These are phyloP conservation scores for Hermatobates lingyangjiaoensis DNA, from an alignment of 1,140 invertebrate genomes.

Conservation along the genomic window DNA sequence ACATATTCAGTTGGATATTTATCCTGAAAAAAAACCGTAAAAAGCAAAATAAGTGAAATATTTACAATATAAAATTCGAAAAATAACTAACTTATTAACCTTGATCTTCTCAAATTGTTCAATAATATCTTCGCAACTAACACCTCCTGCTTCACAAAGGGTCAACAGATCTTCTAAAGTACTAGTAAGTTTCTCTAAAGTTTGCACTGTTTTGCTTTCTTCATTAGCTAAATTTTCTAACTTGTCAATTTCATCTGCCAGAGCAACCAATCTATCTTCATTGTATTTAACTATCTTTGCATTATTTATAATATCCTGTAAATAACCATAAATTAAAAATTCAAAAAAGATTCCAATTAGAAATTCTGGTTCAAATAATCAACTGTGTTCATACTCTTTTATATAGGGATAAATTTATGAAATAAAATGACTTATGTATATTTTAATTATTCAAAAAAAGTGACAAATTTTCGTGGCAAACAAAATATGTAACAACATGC, in stretches of 20 bases:
- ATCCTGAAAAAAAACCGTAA: slow-evolving; percentile 20
- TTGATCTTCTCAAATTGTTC: slow-evolving; percentile 46
- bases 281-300: slow-evolving; percentile 57
- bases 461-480: no score
- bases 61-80: neutral
- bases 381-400: no score
- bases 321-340: slow-evolving; percentile 12
- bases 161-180: slow-evolving; percentile 47
- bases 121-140: slow-evolving; percentile 52
- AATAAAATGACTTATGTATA: no score
- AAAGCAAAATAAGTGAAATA: slow-evolving; percentile 1
- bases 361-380: no score
- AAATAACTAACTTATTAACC: neutral
- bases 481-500: no score
- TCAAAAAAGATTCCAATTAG: no score
- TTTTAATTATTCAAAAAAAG: no score
- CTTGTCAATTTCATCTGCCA: slow-evolving; percentile 60
- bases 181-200: slow-evolving; percentile 46
- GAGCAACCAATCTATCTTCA: slow-evolving; percentile 52
- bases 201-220: slow-evolving; percentile 52
- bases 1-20: slow-evolving; percentile 39
- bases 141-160: slow-evolving; percentile 27
- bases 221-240: slow-evolving; percentile 48
- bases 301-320: slow-evolving; percentile 70
- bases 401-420: no score